Evolutionary conservation across 2,888 invertebrate species (phyloP), one percentile per base, ranked within the genome.

Genomic region (Cepaea hortensis): DNA sequence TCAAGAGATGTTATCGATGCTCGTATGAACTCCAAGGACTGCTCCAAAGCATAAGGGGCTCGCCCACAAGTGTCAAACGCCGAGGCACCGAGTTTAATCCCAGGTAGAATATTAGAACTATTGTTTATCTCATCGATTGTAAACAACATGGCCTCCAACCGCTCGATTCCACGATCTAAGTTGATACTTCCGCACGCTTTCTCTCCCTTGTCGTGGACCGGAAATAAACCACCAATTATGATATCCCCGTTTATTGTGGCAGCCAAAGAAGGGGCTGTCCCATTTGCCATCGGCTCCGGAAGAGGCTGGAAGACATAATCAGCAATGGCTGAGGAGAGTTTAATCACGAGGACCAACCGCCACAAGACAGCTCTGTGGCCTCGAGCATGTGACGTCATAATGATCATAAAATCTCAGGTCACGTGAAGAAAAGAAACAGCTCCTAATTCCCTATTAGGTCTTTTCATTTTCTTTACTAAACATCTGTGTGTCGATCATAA

Each of bases 121-220:
- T 91, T 90, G 93, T 96, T 96, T 90, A 96, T 95, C 87, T 94
- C 92, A 90, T 96, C 95, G 48, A 96, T 93, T 3, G 96, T 95
- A 90, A 95, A 96, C 62, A 96, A 92, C 96, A 96, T 96, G 23
- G 96, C 96, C 90, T 96, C 96, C 85, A 96, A 93, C 65, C 96
- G 93, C 92, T 96, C 96, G 77, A 94, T 91, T 6, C 94, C 94
- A 3, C 94, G 90, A 89, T 95, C 95, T 84, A 93, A 92, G 90
- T 95, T 95, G 79, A 95, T 94, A 61, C 91, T 91, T 15, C 95
- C 95, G 90, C 95, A 95, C 11, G 92, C 92, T 50, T 88, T 91
- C 81, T 91, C 93, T 87, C 93, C 94, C 90, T 95, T 95, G 89
- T 96, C 96, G 91, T 96, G 96, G 35, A 96, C 95, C 18, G 96